These are phyloP conservation scores for Napeogenes inachia DNA, from an alignment of 2,888 invertebrate species.

Conservation along the genomic window DNA sequence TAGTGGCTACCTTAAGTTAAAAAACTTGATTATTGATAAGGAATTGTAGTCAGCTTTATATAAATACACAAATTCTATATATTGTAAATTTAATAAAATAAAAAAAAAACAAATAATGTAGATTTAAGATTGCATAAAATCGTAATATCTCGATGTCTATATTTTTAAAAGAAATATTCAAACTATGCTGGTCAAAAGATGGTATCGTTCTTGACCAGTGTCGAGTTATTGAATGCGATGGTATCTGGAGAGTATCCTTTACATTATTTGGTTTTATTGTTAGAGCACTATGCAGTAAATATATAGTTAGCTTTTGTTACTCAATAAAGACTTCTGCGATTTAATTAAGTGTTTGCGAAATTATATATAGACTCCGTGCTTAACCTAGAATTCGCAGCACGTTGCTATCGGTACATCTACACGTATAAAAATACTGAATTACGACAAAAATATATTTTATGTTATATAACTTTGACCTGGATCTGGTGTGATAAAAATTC, in stretches of 20 bases:
- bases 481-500: too few relatives aligned
- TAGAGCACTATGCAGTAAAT: not conserved
- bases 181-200: constrained; percentile 43
- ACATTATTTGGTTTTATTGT: constrained; percentile 4
- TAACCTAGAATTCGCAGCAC: too few relatives aligned
- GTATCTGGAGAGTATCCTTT: constrained; percentile 9
- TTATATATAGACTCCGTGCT: too few relatives aligned
- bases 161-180: constrained; percentile 51
- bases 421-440: too few relatives aligned
- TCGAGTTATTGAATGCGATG: constrained; percentile 38
- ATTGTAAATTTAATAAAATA: too few relatives aligned
- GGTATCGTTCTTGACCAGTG: constrained; percentile 47
- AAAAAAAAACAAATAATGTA: not conserved
- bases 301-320: not conserved
- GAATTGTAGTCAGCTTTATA: constrained; percentile 9
- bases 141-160: constrained; percentile 38
- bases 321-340: not conserved
- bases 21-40: constrained; percentile 56
- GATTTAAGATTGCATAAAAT: not conserved
- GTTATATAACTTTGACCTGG: too few relatives aligned
- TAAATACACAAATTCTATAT: not conserved
- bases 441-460: too few relatives aligned
- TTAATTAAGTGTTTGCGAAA: too few relatives aligned
- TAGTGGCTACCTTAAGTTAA: constrained; percentile 56
- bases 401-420: too few relatives aligned